Evolutionary conservation across 2,797 vertebrate genomes (phyloP).

Genomic region (Columba guinea): DNA sequence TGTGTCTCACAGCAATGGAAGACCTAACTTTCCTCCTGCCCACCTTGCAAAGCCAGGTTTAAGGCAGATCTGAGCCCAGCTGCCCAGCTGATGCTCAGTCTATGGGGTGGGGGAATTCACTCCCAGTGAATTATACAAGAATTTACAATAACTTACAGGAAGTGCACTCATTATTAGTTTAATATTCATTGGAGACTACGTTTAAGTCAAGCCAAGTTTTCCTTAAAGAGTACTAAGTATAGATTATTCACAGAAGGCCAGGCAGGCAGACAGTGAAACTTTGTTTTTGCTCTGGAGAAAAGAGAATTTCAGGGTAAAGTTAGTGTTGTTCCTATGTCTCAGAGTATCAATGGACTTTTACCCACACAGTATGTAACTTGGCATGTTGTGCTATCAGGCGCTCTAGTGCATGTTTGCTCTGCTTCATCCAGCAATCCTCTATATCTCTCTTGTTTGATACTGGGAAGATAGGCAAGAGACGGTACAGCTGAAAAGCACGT

Average conservation of each 20-base stretch:
- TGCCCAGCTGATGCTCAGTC: neutral
- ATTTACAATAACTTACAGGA: neutral
- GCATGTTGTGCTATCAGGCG: neutral
- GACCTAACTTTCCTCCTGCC: neutral
- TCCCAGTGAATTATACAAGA: neutral
- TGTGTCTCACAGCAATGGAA: neutral
- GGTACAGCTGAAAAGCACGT: conserved; percentile 8
- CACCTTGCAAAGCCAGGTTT: neutral
- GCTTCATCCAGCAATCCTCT: neutral
- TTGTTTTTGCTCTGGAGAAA: neutral
- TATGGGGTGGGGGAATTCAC: neutral
- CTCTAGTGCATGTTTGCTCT: conserved; percentile 12
- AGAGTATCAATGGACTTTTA: conserved; percentile 30
- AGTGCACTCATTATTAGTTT: neutral
- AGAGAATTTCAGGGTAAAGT: neutral
- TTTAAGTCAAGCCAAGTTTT: neutral
- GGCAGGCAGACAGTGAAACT: neutral
- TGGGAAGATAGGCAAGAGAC: neutral
- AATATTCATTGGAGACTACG: neutral
- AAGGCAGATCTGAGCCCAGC: neutral
- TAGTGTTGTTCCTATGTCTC: conserved; percentile 10
- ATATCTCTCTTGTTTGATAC: neutral
- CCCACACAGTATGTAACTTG: neutral
- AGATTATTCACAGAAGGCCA: neutral
- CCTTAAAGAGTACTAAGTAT: neutral